phyloP scores from a whole-genome alignment of 2,888 invertebrate genomes.

The Ectemnius cavifrons region DNA sequence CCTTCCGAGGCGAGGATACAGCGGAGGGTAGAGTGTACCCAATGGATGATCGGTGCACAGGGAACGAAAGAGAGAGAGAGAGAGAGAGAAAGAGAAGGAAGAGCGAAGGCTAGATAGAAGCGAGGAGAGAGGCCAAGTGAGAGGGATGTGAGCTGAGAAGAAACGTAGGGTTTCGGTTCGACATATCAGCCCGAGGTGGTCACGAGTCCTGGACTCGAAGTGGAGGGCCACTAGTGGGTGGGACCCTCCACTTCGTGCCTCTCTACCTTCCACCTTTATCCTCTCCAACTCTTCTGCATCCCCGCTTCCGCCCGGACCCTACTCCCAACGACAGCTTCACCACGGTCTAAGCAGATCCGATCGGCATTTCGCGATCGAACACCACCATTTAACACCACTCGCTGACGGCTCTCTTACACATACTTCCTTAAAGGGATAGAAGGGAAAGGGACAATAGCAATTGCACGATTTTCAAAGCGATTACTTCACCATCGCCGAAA shows the following conservation, averaged over 20 bases:
- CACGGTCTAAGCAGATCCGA: slow-evolving; percentile 39
- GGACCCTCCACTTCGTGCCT: slow-evolving; percentile 72
- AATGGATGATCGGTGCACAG: slow-evolving; percentile 54
- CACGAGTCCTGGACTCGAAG: slow-evolving; percentile 73
- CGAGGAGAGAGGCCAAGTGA: slow-evolving; percentile 32
- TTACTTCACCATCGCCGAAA: not conserved
- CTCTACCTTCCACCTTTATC: slow-evolving; percentile 37
- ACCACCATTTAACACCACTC: slow-evolving; percentile 21
- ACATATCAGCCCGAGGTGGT: slow-evolving; percentile 78
- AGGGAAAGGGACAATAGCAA: not conserved
- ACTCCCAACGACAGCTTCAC: slow-evolving; percentile 49
- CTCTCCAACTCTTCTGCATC: slow-evolving; percentile 24
- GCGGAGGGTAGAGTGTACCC: slow-evolving; percentile 40
- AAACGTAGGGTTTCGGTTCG: slow-evolving; percentile 75
- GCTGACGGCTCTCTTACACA: slow-evolving; percentile 46
- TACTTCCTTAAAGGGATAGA: not conserved
- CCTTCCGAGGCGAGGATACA: not conserved
- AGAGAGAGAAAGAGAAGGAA: slow-evolving; percentile 13
- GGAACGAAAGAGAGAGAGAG: slow-evolving; percentile 12
- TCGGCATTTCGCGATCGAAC: slow-evolving; percentile 28
- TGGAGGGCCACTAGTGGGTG: slow-evolving; percentile 74
- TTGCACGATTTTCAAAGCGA: not conserved
- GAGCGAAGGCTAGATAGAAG: not conserved
- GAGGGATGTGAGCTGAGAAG: slow-evolving; percentile 61
- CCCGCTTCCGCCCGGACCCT: slow-evolving; percentile 23